Evolutionary conservation across 30 jellyfish, hydroid and myxozoan genomes (phyloP), one percentile per base, ranked within the genome.

Genomic region (Hydractinia symbiolongicarpus): DNA sequence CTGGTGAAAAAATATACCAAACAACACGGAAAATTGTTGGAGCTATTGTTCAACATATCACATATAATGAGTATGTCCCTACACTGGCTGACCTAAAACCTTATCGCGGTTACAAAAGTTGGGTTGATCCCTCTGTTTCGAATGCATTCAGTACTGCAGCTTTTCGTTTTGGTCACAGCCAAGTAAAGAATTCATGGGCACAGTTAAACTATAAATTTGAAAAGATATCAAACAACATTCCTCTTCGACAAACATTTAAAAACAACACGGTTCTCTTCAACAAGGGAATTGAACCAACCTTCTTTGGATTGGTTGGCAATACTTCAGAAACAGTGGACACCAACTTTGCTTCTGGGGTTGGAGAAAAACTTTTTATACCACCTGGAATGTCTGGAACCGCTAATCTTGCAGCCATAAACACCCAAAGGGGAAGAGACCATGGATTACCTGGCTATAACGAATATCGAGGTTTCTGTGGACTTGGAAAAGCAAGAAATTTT

Each of bases 351-450:
- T 7, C 50, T 19, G 82, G 86, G 6, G 58, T 78, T 0, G 50
- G 50, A 20, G 77, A 82, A 7, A 77, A 89, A 54, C 68, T 91
- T 69, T 55, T 70, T 19, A 52, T 82, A 11, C 73, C 86, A 21
- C 86, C 86, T n/a, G 90, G 84, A 44, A 88, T 66, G 8, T 61
- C 86, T 69, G 96, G 91, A 2, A 15, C 51, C 0, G 74, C 82
- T 50, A 92, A 86, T 55, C 75, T 91, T 4, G 95, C 94, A 11
- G 98, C 98, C 40, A 58, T 91, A 51, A 91, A 91, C 85, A 83
- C 86, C 66, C 98, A 91, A 77, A 87, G 98, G 50, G 98, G 98
- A 5, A 86, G 98, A 4, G 98, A 91, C 58, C 98, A 91, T 80
- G 98, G 95, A 30, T 62, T 91, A 53, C 98, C 98, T n/a, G 93